Conservation (phyloP, 2,888 invertebrate genomes). For the Zaprionus obscuricornis region DNA sequence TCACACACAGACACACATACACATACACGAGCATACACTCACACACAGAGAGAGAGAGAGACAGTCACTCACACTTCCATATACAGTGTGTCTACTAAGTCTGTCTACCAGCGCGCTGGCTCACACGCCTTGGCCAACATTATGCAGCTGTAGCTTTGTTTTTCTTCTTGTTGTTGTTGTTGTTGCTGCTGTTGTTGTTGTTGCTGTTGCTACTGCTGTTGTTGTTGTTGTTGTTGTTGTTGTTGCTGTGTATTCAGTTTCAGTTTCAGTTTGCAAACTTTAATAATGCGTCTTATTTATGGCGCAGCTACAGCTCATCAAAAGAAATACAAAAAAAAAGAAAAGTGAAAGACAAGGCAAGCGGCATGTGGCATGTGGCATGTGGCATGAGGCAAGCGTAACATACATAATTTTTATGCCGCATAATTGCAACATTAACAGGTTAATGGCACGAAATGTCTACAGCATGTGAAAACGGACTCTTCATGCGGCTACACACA, state of each 20-base stretch:
- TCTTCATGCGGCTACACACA: no score
- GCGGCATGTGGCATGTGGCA: no score
- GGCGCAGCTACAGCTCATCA: conserved; percentile 31
- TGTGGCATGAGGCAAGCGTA: neutral
- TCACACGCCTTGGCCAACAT: conserved; percentile 20
- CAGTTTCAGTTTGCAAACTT: conserved; percentile 52
- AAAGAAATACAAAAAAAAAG: neutral
- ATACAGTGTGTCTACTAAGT: no score
- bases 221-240: no score
- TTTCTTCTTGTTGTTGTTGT: no score
- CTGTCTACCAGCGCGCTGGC: no score
- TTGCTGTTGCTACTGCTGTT: no score
- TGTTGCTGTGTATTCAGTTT: conserved; percentile 7
- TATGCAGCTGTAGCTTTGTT: conserved; percentile 35
- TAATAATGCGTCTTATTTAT: conserved; percentile 56
- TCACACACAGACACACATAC: conserved; percentile 14
- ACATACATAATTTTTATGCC: conserved; percentile 62
- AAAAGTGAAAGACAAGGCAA: conserved; percentile 9
- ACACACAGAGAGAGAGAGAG: neutral
- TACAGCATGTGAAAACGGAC: no score
- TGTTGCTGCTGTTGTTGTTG: no score
- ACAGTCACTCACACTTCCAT: no score
- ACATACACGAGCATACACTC: neutral
- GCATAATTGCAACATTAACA: conserved; percentile 77
- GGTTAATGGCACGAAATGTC: conserved; percentile 75